Conservation (phyloP, 2,888 invertebrate species). For the Zelleria hepariella region DNA sequence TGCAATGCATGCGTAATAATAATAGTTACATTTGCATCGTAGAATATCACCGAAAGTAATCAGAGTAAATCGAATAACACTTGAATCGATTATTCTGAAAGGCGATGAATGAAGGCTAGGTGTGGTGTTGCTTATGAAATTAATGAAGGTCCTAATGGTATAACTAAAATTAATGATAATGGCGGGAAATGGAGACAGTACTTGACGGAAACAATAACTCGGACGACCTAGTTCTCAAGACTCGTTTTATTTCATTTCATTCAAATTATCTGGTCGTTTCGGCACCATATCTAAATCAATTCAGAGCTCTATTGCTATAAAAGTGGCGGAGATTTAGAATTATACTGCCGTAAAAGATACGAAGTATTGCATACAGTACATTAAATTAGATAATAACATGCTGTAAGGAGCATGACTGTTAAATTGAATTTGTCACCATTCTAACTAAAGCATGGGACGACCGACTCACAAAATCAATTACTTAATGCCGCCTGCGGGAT, state of each 20-base stretch:
- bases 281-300: background rate
- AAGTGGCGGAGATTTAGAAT: no score
- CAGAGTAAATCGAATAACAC: background rate
- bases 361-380: no score
- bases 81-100: background rate
- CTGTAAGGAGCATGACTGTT: background rate
- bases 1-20: background rate
- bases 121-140: background rate
- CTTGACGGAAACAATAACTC: background rate
- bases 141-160: background rate
- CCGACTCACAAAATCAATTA: conserved; percentile 15
- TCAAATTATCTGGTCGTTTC: background rate
- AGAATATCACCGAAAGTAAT: background rate
- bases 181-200: background rate
- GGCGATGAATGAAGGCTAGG: background rate
- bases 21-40: background rate
- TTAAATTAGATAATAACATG: no score
- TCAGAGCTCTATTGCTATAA: background rate
- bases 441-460: background rate
- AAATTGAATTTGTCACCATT: conserved; percentile 10
- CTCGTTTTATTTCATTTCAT: background rate
- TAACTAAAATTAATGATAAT: background rate
- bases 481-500: conserved; percentile 6
- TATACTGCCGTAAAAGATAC: no score
- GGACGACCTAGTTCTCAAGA: background rate